A percentile compares a stretch with the other conserved stretches of the same genome.
Evolutionary conservation across 2,797 vertebrate species (phyloP).

Genomic region (Nothura maculosa): DNA sequence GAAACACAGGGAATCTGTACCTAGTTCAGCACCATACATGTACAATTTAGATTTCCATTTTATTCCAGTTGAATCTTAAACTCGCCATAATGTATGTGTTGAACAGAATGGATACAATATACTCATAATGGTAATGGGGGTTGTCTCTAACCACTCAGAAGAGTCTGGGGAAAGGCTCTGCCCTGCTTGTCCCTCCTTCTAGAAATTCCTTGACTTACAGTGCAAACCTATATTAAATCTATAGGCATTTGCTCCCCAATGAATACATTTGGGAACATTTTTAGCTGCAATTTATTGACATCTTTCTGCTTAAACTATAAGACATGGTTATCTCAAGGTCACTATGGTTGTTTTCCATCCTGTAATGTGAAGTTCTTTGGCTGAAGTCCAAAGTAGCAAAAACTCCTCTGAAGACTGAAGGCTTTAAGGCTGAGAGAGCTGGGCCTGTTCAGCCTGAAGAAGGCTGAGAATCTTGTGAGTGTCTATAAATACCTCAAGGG

Average conservation of each 20-base stretch:
- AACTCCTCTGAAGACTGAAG: accelerated
- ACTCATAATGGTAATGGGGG: background rate
- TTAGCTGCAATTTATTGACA: background rate
- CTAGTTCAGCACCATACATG: background rate
- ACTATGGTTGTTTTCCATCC: background rate
- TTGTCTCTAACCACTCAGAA: background rate
- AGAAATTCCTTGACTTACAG: background rate
- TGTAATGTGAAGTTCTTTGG: background rate
- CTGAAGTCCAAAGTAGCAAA: background rate
- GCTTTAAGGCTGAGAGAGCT: too few species aligned
- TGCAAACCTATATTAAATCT: background rate
- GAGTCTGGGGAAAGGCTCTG: background rate
- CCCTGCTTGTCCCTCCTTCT: background rate
- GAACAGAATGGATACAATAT: background rate
- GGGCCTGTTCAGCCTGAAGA: too few species aligned
- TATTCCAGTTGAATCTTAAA: background rate
- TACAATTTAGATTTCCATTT: background rate
- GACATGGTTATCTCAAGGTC: background rate
- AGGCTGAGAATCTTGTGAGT: too few species aligned
- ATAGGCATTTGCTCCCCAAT: background rate
- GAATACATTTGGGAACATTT: background rate
- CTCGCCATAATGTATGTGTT: background rate
- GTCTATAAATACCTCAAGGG: too few species aligned
- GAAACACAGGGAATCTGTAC: background rate
- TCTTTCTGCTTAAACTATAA: background rate